These are phyloP conservation scores for Onchidella celtica DNA, from an alignment of 2,888 invertebrate species.

Conservation along the genomic window DNA sequence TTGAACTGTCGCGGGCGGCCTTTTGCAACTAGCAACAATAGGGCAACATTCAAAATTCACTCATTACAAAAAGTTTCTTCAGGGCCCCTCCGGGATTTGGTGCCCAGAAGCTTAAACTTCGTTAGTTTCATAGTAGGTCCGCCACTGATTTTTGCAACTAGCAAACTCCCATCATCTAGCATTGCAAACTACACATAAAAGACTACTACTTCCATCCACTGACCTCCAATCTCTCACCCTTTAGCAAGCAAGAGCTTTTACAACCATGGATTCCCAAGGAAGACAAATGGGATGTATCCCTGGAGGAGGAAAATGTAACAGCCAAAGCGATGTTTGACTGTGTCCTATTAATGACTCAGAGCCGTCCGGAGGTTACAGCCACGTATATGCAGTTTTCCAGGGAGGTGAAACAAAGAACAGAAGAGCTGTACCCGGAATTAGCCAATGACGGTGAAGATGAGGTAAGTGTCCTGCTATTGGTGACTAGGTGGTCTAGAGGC, in stretches of 20 bases:
- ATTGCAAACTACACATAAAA: too few species aligned
- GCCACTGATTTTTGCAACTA: too few species aligned
- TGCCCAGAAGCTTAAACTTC: too few species aligned
- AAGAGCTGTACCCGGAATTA: neutral
- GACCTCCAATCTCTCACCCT: neutral
- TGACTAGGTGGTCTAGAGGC: too few species aligned
- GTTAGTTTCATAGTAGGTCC: too few species aligned
- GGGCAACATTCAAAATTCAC: too few species aligned
- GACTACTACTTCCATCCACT: too few species aligned
- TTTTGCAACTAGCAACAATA: too few species aligned
- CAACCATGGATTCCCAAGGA: neutral
- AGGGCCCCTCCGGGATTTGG: too few species aligned
- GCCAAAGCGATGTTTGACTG: conserved; percentile 10
- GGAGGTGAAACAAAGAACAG: conserved; percentile 23
- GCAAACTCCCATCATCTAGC: too few species aligned
- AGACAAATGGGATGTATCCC: neutral
- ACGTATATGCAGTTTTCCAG: neutral
- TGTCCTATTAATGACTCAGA: neutral
- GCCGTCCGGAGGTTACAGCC: neutral
- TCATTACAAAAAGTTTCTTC: too few species aligned
- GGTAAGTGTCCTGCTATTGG: neutral
- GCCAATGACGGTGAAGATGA: neutral
- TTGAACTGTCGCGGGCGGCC: too few species aligned
- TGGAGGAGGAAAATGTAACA: conserved; percentile 17
- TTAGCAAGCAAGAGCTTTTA: neutral